Percentiles rank a stretch among this genome's conserved stretches.
Conservation (phyloP, 2,888 invertebrate species). For the Luffia ferchaultella region DNA sequence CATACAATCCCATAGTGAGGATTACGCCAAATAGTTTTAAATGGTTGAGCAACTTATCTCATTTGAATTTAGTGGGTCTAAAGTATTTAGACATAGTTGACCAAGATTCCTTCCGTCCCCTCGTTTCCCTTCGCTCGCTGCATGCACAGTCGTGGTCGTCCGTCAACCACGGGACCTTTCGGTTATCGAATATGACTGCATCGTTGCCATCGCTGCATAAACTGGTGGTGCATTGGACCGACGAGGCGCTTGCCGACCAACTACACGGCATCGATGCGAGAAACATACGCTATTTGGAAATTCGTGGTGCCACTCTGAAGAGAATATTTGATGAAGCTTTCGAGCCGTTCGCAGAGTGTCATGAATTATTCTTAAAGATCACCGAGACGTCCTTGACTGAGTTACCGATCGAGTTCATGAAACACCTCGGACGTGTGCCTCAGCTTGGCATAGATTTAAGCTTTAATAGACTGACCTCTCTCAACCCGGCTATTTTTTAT, state of each 20-base stretch:
- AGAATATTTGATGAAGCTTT: conserved; percentile 82
- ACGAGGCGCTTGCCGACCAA: conserved; percentile 76
- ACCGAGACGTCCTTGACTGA: conserved; percentile 80
- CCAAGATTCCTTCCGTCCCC: conserved; percentile 75
- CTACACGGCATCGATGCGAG: conserved; percentile 79
- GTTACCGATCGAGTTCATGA: conserved; percentile 81
- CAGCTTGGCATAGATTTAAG: conserved; percentile 84
- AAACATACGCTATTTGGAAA: conserved; percentile 81
- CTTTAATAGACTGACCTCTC: conserved; percentile 78
- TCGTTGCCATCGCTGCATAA: conserved; percentile 78
- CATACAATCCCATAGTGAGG: conserved; percentile 82
- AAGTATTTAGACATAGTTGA: conserved; percentile 78
- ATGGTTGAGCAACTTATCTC: conserved; percentile 75
- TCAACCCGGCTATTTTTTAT: conserved; percentile 87
- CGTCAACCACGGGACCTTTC: conserved; percentile 72
- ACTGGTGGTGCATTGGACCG: conserved; percentile 79
- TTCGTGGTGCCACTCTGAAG: conserved; percentile 78
- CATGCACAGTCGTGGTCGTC: conserved; percentile 79
- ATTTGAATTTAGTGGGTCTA: conserved; percentile 78
- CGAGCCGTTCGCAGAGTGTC: conserved; percentile 74
- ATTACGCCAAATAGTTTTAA: conserved; percentile 76
- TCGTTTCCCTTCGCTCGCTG: conserved; percentile 75
- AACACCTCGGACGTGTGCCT: conserved; percentile 78
- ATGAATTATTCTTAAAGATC: conserved; percentile 80
- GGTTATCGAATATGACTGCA: conserved; percentile 75